Base-by-base conservation (phyloP, 2,888 invertebrate genomes). In the Xanthorhoe spadicearia region DNA sequence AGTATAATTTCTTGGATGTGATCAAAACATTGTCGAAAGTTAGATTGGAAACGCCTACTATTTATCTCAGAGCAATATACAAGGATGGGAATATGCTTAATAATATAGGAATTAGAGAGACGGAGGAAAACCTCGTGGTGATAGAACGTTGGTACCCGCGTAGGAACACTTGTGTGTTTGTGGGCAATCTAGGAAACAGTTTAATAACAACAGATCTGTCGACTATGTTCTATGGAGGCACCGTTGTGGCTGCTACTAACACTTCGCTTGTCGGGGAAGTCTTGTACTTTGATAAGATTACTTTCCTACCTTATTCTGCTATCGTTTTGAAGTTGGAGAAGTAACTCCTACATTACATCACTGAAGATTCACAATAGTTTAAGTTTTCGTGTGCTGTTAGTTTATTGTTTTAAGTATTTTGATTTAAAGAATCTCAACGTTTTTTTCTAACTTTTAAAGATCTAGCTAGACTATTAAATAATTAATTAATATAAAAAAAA, bases 131-230 rank as follows among this genome's bases (percentile, higher is more conserved):
- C 77, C 93, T 97, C 53, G 88, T 97, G 2, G 94, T 97, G 17
- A 87, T 95, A 55, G 97, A 97, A 80, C 93, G 97, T 53, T 96
- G 95, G 94, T 97, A 95, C 85, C 97, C 97, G 0, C 94, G 97
- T 15, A 94, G 96, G 65, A 96, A 96, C 79, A 95, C 96, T 0
- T 97, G 96, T 80, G 96, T 96, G 0, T 95, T 96, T 67, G 94
- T 97, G 0, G 95, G 95, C 0, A 97, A 97, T 89, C 93, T 97
- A 2, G 96, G 96, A 0, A 89, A 83, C 48, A 83, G 83, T 8
- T 87, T 94, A 17, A 94, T 95, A 48, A 94, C 94, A 1, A 95
- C 95, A 59, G 97, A 97, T 87, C 90, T 97, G 64, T 96, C 97
- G 0, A 94, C 95, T 0, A 94, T 96, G 86, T 96, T 96, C 82